These are phyloP conservation scores for Pteronura brasiliensis DNA, from an alignment of 2,113 vertebrate species.

Conservation along the genomic window DNA sequence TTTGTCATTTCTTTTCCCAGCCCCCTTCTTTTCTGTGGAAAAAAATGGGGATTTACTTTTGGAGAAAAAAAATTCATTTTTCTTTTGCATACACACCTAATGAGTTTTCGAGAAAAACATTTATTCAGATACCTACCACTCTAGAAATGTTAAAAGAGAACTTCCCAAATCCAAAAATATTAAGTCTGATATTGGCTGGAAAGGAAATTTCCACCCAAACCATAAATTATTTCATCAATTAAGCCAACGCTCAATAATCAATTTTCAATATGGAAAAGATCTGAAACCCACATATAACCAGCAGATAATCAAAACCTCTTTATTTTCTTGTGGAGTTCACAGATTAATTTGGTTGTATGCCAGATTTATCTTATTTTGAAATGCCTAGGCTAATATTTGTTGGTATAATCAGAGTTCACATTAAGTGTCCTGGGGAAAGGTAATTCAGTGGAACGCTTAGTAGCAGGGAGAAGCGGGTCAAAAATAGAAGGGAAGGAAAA, in stretches of 20 bases:
- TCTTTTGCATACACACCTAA: background rate
- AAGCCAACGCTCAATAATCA: slow-evolving; percentile 42
- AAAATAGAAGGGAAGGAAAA: background rate
- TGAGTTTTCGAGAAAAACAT: slow-evolving; percentile 25
- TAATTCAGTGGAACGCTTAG: slow-evolving; percentile 28
- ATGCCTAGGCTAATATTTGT: slow-evolving; percentile 32
- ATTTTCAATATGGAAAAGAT: slow-evolving; percentile 21
- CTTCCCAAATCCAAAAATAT: background rate
- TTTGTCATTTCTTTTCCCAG: slow-evolving; percentile 31
- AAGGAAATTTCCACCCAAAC: slow-evolving; percentile 78
- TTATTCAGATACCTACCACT: background rate
- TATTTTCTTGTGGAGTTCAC: slow-evolving; percentile 21
- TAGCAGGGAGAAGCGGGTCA: background rate
- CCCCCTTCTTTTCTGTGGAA: background rate
- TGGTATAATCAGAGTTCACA: slow-evolving; percentile 37
- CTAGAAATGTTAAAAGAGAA: slow-evolving; percentile 27
- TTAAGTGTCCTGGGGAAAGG: slow-evolving; percentile 45
- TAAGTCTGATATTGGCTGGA: background rate
- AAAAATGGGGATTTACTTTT: slow-evolving; percentile 24
- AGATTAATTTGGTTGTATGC: background rate
- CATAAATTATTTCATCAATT: slow-evolving; percentile 45
- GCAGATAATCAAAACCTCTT: slow-evolving; percentile 1
- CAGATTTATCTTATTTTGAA: slow-evolving; percentile 57
- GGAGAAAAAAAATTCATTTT: background rate
- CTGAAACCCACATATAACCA: background rate